Evolutionary conservation across 37 sponge, comb jelly and placozoan species (phyloP), one percentile per base, ranked within the genome.

Genomic region (Aplysina aerophoba): DNA sequence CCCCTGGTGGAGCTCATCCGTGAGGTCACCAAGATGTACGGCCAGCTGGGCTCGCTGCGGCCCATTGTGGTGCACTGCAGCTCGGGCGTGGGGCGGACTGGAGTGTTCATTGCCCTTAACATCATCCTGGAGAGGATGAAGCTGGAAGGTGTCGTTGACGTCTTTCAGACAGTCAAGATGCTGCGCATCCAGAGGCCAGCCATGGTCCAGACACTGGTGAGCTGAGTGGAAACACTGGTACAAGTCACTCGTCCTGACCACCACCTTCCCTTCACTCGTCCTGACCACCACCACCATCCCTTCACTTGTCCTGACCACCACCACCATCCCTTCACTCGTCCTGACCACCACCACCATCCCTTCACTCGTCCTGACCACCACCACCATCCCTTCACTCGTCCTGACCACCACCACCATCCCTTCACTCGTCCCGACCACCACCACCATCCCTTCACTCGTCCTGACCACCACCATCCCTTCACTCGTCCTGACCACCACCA

Each of bases 191-290:
- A 98, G 86, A 90, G 99, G 78, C 91, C 97, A 35, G 95, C 93
- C 83, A 94, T 96, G 95, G 99, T 98, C 34, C 95, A 94, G 85
- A 98, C 95, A 50, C 75, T 92, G 82, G 98, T 97, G 65, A 93
- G 98, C 4, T 24, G 1, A 57, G 35, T 57, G 3, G 53, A 2
- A 15, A 16, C 25, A 2, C 11, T 5, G 4, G 1, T 17, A 60
- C 20, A 11, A 41, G 58, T 55, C 31, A 33, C 59, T 31, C 0
- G 13, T 12, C n/a, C 40, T n/a, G 20, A 44, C 2, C 33, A 79
- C 37, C 59, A 1, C 31, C 61, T 50, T 22, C 22, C 4, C n/a
- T n/a, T 55, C 31, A 33, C 59, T 31, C 0, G 13, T 12, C n/a
- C 40, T n/a, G 20, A 44, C 2, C 33, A 79, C 37, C 59, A 1